A percentile compares a stretch with the other conserved stretches of the same genome.
Conservation (phyloP, 2,888 invertebrate species). For the Drosophila mimica region DNA sequence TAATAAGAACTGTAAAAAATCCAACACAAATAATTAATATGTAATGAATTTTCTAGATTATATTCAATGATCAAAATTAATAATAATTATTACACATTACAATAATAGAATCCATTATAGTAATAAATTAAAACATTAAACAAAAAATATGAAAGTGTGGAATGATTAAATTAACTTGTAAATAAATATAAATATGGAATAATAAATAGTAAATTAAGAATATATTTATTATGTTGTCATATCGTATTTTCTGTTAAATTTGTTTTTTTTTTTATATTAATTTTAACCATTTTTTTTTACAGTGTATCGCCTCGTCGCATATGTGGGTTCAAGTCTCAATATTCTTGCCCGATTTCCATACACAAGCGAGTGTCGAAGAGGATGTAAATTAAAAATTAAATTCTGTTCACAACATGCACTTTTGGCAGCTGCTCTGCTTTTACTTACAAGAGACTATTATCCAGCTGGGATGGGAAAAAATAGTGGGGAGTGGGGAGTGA, state of each 20-base stretch:
- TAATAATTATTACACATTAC: neutral
- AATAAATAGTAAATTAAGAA: neutral
- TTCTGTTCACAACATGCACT: conserved; percentile 67
- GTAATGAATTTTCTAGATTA: neutral
- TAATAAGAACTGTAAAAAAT: neutral
- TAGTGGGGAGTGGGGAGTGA: neutral
- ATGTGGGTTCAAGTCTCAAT: neutral
- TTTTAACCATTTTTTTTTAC: fast-evolving
- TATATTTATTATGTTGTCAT: neutral
- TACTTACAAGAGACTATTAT: conserved; percentile 57
- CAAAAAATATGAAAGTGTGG: neutral
- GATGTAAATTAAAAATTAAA: conserved; percentile 74
- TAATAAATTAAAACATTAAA: no score
- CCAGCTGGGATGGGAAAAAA: neutral
- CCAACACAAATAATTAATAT: neutral
- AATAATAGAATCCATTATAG: neutral
- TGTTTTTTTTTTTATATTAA: neutral
- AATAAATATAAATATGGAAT: neutral
- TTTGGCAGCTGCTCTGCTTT: conserved; percentile 56
- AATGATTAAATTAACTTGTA: neutral
- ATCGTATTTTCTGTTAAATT: neutral
- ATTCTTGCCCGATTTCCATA: conserved; percentile 21
- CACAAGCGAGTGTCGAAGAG: conserved; percentile 34
- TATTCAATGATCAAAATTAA: neutral
- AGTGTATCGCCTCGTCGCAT: conserved; percentile 21